phyloP scores from a whole-genome alignment of 2,797 vertebrate genomes.

The Rhinatrema bivittatum region DNA sequence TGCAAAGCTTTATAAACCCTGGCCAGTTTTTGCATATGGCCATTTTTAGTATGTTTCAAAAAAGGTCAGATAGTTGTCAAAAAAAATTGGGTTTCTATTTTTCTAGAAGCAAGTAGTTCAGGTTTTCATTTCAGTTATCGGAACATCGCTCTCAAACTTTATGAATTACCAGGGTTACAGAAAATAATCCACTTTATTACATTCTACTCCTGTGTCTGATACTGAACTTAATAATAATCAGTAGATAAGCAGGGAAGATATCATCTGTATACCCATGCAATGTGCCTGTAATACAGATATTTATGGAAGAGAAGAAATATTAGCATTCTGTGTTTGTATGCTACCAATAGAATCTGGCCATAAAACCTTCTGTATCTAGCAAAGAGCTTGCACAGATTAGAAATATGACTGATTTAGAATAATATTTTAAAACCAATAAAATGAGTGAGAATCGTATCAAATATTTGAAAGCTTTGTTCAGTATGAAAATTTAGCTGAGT shows the following conservation, averaged over 20 bases:
- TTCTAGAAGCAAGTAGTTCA: conserved; percentile 20
- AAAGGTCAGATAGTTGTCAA: too few species aligned
- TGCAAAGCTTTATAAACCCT: too few species aligned
- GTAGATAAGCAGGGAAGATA: conserved; percentile 42
- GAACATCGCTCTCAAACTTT: conserved; percentile 31
- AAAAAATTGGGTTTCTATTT: too few species aligned
- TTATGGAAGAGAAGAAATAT: conserved; percentile 17
- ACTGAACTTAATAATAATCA: conserved; percentile 43
- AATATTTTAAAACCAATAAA: too few species aligned
- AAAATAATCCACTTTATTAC: conserved; percentile 43
- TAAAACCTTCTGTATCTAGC: conserved; percentile 10
- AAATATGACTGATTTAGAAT: too few species aligned
- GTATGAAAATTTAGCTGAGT: too few species aligned
- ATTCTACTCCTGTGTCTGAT: too few species aligned
- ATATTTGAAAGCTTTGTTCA: too few species aligned
- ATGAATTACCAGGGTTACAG: conserved; percentile 32
- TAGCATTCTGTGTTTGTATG: conserved; percentile 16
- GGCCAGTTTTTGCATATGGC: too few species aligned
- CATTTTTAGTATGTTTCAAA: too few species aligned
- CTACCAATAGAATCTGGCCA: conserved; percentile 16
- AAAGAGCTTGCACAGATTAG: too few species aligned
- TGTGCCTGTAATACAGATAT: conserved; percentile 11
- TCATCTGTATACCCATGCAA: conserved; percentile 24
- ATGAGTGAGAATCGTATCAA: too few species aligned
- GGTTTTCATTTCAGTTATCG: conserved; percentile 51